These are phyloP conservation scores for Trissolcus basalis DNA, from an alignment of 1,140 invertebrate species.

Conservation along the genomic window DNA sequence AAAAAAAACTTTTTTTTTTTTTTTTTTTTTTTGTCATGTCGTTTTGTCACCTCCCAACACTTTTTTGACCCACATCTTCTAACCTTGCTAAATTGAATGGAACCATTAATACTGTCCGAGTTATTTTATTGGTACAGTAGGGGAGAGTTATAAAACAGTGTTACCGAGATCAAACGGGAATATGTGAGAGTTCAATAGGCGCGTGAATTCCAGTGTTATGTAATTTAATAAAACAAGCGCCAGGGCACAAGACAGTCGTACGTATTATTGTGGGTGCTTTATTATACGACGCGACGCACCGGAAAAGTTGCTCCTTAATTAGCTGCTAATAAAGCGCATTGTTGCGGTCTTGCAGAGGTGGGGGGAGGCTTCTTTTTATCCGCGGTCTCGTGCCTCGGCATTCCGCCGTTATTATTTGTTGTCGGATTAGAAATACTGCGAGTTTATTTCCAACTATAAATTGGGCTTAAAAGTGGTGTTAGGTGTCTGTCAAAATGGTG, in stretches of 20 bases:
- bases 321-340: constrained; percentile 54
- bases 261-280: no score
- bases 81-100: no score
- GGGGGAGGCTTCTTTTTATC: constrained; percentile 28
- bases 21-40: constrained; percentile 9
- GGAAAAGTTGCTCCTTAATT: constrained; percentile 47
- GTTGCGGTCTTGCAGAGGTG: constrained; percentile 41
- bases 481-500: constrained; percentile 45
- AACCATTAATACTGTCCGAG: no score
- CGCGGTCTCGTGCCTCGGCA: constrained; percentile 8
- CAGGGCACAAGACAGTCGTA: no score
- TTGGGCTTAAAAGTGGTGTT: constrained; percentile 44
- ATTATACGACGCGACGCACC: constrained; percentile 34
- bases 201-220: constrained; percentile 27
- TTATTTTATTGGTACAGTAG: no score
- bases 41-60: no score
- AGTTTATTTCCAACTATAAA: constrained; percentile 47
- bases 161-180: no score
- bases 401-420: constrained; percentile 41
- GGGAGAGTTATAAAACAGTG: no score
- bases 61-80: no score
- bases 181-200: background rate
- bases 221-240: constrained; percentile 44
- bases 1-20: constrained; percentile 11
- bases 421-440: constrained; percentile 44